A percentile compares a stretch with the other conserved stretches of the same genome.
Evolutionary conservation across 2,113 vertebrate species (phyloP).

Genomic region (Cebus imitator): DNA sequence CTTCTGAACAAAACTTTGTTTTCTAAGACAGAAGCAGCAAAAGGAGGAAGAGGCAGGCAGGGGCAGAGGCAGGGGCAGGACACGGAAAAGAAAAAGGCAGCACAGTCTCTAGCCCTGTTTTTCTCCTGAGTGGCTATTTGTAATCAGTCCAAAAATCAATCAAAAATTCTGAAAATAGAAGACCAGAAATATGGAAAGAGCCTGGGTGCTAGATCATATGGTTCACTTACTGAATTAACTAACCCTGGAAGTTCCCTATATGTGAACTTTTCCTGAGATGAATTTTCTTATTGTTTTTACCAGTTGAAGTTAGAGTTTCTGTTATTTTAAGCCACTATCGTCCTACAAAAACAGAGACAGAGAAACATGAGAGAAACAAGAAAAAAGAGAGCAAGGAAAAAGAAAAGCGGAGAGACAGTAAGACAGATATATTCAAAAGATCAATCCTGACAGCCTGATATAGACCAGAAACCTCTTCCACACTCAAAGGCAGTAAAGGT

Average conservation of each 20-base stretch:
- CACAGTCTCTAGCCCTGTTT: background rate
- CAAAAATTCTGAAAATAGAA: background rate
- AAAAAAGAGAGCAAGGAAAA: background rate
- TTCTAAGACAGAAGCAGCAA: background rate
- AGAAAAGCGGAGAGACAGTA: background rate
- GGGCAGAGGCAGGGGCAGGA: too few species aligned
- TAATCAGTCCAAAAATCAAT: background rate
- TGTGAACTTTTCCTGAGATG: background rate
- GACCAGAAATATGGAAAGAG: background rate
- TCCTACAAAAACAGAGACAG: background rate
- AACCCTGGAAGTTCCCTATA: background rate
- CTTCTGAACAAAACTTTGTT: background rate
- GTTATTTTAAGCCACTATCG: background rate
- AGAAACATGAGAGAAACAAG: background rate
- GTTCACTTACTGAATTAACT: background rate
- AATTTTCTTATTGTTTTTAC: background rate
- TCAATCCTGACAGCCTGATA: background rate
- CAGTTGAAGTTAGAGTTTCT: background rate
- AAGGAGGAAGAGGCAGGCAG: background rate
- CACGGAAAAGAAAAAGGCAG: background rate
- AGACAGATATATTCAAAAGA: background rate
- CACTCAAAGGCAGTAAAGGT: background rate
- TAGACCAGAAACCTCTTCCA: background rate
- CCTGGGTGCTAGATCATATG: background rate
- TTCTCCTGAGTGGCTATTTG: background rate